phyloP scores from a whole-genome alignment of 2,113 vertebrate genomes.

The Xiphophorus couchianus region DNA sequence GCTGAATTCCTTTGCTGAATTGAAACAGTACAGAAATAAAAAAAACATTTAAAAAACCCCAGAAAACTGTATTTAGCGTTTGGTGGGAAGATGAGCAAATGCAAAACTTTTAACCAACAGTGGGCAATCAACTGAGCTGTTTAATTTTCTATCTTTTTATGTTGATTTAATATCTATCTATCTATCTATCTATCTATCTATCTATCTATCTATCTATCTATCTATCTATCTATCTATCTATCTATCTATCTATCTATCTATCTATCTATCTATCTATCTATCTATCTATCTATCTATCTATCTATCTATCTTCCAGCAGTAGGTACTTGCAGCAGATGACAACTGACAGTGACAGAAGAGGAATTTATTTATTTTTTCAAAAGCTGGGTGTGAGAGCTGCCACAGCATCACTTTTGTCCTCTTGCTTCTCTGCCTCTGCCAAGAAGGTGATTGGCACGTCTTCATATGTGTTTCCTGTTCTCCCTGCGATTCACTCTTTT shows the following conservation, averaged over 20 bases:
- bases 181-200: too few relatives aligned
- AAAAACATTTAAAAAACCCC: neutral
- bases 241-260: too few relatives aligned
- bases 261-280: too few relatives aligned
- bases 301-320: neutral
- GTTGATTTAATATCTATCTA: too few relatives aligned
- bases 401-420: constrained; percentile 33
- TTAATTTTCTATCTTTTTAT: too few relatives aligned
- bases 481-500: constrained; percentile 56
- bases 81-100: neutral
- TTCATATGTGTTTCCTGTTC: constrained; percentile 78
- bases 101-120: neutral
- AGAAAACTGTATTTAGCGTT: neutral
- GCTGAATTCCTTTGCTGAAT: neutral
- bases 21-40: neutral
- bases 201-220: too few relatives aligned
- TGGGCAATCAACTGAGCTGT: too few relatives aligned
- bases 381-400: constrained; percentile 60
- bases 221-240: too few relatives aligned
- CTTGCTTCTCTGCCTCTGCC: constrained; percentile 37
- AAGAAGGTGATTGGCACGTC: constrained; percentile 76
- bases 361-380: constrained; percentile 74
- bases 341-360: constrained; percentile 77
- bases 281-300: too few relatives aligned
- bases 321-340: constrained; percentile 47